Evolutionary conservation across 2,888 invertebrate genomes (phyloP).

Genomic region (Belgica antarctica): DNA sequence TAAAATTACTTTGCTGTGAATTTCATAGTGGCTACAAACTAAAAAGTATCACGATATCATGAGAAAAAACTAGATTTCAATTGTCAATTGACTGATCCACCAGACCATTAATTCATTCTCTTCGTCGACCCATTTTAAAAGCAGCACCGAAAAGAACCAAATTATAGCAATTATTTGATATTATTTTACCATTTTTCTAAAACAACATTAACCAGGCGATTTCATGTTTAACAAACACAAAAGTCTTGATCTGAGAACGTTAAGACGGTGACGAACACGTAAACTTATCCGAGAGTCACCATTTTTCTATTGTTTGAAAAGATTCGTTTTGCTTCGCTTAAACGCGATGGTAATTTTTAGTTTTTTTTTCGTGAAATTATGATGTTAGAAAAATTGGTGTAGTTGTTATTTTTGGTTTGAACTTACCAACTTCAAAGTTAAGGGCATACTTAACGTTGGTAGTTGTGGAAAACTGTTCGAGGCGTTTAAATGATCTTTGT

Average conservation of each 20-base stretch:
- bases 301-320: conserved; percentile 26
- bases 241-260: background rate
- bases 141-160: conserved; percentile 13
- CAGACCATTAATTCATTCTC: conserved; percentile 13
- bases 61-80: too few species aligned
- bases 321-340: conserved; percentile 22
- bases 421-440: conserved; percentile 60
- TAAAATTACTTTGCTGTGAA: too few species aligned
- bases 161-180: conserved; percentile 43
- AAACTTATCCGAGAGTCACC: conserved; percentile 42
- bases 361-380: conserved; percentile 23
- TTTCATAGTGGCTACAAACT: too few species aligned
- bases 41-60: too few species aligned
- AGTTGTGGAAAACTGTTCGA: conserved; percentile 62
- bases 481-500: conserved; percentile 61
- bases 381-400: conserved; percentile 19
- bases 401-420: background rate
- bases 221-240: conserved; percentile 41
- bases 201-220: conserved; percentile 11
- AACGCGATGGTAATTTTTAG: conserved; percentile 39
- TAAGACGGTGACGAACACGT: conserved; percentile 28
- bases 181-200: conserved; percentile 43
- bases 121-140: background rate
- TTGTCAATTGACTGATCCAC: conserved; percentile 8
- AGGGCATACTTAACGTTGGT: conserved; percentile 60